Evolutionary conservation across 2,888 invertebrate genomes (phyloP).

Genomic region (Nipponacmea schrenckii): DNA sequence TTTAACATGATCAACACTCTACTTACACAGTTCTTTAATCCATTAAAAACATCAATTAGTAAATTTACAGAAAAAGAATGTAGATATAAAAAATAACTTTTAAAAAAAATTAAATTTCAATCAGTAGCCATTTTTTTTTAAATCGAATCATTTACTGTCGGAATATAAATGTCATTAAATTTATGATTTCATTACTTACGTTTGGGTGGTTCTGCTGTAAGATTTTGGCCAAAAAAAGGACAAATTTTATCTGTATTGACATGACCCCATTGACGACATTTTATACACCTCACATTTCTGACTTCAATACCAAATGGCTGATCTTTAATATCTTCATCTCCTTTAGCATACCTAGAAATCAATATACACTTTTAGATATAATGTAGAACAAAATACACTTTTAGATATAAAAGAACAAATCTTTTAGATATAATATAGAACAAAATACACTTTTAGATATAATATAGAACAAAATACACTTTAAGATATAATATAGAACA

Average conservation of each 20-base stretch:
- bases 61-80: neutral
- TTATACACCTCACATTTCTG: conserved; percentile 91
- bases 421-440: too few species aligned
- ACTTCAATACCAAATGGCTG: conserved; percentile 93
- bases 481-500: too few species aligned
- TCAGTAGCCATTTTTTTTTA: too few species aligned
- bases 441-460: too few species aligned
- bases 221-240: conserved; percentile 77
- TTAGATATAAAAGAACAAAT: too few species aligned
- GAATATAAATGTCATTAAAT: neutral
- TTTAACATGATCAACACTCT: neutral
- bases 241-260: conserved; percentile 94
- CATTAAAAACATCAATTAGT: too few species aligned
- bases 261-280: conserved; percentile 99
- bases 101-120: too few species aligned
- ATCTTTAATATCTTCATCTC: conserved; percentile 96
- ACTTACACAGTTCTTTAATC: neutral
- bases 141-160: too few species aligned
- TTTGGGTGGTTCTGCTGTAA: conserved; percentile 65
- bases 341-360: conserved; percentile 85
- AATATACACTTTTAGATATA: neutral
- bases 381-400: too few species aligned
- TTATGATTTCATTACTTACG: conserved; percentile 45
- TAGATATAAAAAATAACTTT: neutral
- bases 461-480: too few species aligned